Percentiles rank a stretch among this genome's conserved stretches.
These are phyloP conservation scores for Thymelicus acteon DNA, from an alignment of 2,888 invertebrate genomes.

Conservation along the genomic window DNA sequence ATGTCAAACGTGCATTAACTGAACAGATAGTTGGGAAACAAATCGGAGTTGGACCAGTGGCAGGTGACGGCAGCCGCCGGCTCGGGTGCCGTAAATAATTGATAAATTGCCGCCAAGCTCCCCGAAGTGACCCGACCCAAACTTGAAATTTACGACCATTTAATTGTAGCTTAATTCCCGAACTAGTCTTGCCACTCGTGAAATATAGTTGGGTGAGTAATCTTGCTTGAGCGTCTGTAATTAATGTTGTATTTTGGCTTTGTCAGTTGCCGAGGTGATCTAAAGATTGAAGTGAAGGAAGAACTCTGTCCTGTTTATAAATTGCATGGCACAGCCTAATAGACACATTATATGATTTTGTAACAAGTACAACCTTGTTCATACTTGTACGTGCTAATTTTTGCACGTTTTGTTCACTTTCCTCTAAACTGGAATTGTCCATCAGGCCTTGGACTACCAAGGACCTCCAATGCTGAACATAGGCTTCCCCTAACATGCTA, in stretches of 20 bases:
- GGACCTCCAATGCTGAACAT: no score
- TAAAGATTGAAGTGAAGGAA: neutral
- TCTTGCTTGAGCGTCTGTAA: constrained; percentile 36
- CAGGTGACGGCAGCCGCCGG: constrained; percentile 57
- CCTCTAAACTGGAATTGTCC: no score
- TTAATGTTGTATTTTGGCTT: constrained; percentile 40
- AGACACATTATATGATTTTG: no score
- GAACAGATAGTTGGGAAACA: constrained; percentile 54
- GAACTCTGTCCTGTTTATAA: no score
- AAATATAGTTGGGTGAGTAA: constrained; percentile 66
- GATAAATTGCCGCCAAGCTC: constrained; percentile 82
- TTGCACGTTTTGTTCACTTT: no score
- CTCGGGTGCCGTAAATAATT: constrained; percentile 83
- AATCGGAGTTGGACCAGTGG: constrained; percentile 52
- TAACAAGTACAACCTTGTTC: no score
- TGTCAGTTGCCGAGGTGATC: constrained; percentile 38
- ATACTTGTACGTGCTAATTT: no score
- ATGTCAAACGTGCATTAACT: constrained; percentile 10
- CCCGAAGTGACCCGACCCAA: constrained; percentile 76
- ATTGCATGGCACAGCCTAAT: no score
- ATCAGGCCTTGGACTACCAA: no score
- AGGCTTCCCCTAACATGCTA: no score
- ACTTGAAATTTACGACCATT: constrained; percentile 81
- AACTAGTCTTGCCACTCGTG: constrained; percentile 73
- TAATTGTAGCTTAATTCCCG: constrained; percentile 82